Percentiles rank a stretch among this genome's conserved stretches.
Conservation (phyloP, 2,113 vertebrate genomes). For the Lepus timidus region DNA sequence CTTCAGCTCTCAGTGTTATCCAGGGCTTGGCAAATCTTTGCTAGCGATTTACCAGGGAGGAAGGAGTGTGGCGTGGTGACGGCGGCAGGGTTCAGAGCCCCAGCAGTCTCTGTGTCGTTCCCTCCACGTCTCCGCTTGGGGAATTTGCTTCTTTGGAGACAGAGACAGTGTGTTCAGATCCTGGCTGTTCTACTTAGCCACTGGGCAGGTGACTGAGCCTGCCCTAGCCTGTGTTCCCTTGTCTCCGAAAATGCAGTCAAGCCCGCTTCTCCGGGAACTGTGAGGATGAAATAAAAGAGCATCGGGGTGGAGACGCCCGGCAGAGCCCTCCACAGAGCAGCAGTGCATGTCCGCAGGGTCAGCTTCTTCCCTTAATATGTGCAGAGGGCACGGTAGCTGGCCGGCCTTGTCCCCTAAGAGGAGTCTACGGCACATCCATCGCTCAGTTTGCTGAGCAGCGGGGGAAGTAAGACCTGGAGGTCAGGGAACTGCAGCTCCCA, state of each 20-base stretch:
- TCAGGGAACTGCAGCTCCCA: not conserved
- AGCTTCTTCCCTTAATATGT: not conserved
- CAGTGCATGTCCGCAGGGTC: not conserved
- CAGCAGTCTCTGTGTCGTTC: not conserved
- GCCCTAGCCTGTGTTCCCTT: not conserved
- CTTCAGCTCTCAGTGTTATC: not conserved
- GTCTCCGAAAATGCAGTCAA: not conserved
- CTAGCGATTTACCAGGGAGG: not conserved
- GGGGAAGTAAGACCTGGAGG: not conserved
- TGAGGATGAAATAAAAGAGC: not conserved
- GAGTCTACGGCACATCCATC: not conserved
- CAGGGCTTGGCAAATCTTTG: fast-evolving
- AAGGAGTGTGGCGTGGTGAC: too few species aligned
- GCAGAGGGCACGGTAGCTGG: not conserved
- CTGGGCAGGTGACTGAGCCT: not conserved
- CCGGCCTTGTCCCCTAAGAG: not conserved
- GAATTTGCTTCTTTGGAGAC: not conserved
- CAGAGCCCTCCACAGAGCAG: not conserved
- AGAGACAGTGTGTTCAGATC: not conserved
- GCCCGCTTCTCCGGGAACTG: not conserved
- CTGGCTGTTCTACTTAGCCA: not conserved
- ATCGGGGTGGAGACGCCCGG: not conserved
- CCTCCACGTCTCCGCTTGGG: not conserved
- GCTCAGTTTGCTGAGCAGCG: not conserved
- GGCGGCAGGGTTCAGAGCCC: not conserved